phyloP scores from a whole-genome alignment of 2,888 invertebrate genomes.

The Tinea pellionella region DNA sequence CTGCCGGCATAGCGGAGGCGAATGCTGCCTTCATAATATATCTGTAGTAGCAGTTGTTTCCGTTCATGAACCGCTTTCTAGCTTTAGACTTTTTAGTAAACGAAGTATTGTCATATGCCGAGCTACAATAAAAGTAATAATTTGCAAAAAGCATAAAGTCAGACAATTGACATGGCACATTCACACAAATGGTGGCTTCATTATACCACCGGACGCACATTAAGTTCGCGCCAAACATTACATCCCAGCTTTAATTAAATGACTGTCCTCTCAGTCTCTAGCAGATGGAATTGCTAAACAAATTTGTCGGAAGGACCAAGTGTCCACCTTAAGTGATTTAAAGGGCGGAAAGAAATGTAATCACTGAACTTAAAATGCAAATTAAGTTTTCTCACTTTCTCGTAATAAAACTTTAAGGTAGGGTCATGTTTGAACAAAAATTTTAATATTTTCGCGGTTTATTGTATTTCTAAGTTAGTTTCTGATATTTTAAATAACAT shows the following conservation, averaged over 20 bases:
- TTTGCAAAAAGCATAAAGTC: conserved; percentile 6
- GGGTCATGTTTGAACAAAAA: not conserved
- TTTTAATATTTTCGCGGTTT: not conserved
- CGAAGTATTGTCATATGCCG: too few relatives aligned
- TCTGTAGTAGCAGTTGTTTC: too few relatives aligned
- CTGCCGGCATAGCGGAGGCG: too few relatives aligned
- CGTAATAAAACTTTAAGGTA: not conserved
- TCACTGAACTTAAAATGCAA: conserved; percentile 8
- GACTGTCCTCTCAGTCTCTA: conserved; percentile 49
- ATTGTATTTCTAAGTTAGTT: not conserved
- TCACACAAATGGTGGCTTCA: conserved; percentile 57
- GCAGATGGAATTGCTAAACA: conserved; percentile 68
- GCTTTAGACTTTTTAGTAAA: too few relatives aligned
- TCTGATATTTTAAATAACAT: too few relatives aligned
- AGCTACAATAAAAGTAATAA: too few relatives aligned
- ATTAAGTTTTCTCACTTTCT: not conserved
- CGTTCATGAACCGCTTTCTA: too few relatives aligned
- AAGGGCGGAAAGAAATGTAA: conserved; percentile 64
- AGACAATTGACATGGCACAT: conserved; percentile 61
- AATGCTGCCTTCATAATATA: too few relatives aligned
- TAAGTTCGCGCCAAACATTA: conserved; percentile 61
- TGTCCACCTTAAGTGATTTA: conserved; percentile 71
- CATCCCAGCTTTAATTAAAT: conserved; percentile 66
- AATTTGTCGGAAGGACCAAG: conserved; percentile 60
- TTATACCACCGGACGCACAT: conserved; percentile 61